Evolutionary conservation across 1,140 invertebrate species (phyloP), one percentile per base, ranked within the genome.

Genomic region (Camponotus vicinus): DNA sequence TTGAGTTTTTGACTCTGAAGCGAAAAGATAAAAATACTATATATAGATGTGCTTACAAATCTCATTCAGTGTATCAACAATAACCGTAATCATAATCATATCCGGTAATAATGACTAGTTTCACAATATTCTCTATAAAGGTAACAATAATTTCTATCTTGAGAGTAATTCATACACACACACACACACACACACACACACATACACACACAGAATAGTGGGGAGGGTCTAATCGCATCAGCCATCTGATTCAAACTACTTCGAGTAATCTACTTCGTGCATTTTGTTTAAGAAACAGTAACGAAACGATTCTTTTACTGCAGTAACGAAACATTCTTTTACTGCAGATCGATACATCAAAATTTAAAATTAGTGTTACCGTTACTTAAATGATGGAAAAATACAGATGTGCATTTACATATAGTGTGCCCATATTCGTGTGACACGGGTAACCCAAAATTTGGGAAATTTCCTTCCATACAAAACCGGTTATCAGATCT

Each of bases 401-500:
- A 71, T 45, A 78, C 66, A 85, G 55, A 7, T 64, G 42, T 34
- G n/a, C 42, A 66, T 78, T 45, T 66, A 6, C 66, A 55, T 57
- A 57, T 66, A 9, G 11, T n/a, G 37, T 42, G 83, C 21, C 8
- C 5, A 42, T 7, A 42, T n/a, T 61, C 32, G n/a, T n/a, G 73
- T 57, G 59, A 77, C 76, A 73, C 76, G 73, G 71, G 83, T 89
- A 89, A 89, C 78, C 77, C 66, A 78, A 90, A 90, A 89, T 90
- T 90, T 90, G 45, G 76, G 61, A 86, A 90, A 90, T 90, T 63
- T 85, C 37, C 45, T 42, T n/a, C 27, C 6, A 9, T 37, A 21
- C 3, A 52, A 67, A 90, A 90, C 88, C 88, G 89, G 89, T 90
- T 59, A 34, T 32, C 86, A 87, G 64, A 90, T 85, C 73, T 89